Evolutionary conservation across 2,888 invertebrate species (phyloP).

Genomic region (Silvanus unidentatus): DNA sequence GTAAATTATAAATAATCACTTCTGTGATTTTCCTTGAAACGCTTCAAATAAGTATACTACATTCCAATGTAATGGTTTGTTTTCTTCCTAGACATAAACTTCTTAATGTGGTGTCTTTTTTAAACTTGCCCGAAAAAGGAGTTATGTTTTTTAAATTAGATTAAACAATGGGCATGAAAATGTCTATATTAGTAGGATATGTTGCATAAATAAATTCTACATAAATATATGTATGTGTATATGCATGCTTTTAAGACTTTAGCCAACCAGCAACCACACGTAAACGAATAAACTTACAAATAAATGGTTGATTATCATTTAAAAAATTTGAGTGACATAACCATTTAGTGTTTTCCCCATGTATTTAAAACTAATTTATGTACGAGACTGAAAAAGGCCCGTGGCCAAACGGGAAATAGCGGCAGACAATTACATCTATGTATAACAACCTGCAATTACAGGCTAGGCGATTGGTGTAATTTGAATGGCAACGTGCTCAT

Average conservation of each 20-base stretch:
- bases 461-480: slow-evolving; percentile 29
- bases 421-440: slow-evolving; percentile 30
- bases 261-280: too few relatives aligned
- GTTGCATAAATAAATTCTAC: too few relatives aligned
- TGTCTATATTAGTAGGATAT: too few relatives aligned
- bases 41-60: slow-evolving; percentile 2
- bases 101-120: not conserved
- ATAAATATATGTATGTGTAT: too few relatives aligned
- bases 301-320: too few relatives aligned
- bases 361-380: too few relatives aligned
- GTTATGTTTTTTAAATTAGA: not conserved
- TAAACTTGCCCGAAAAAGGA: not conserved
- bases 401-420: too few relatives aligned
- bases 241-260: too few relatives aligned
- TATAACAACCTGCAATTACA: slow-evolving; percentile 33
- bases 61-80: not conserved
- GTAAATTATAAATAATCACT: slow-evolving; percentile 38
- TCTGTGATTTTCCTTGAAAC: slow-evolving; percentile 24
- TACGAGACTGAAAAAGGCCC: too few relatives aligned
- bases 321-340: too few relatives aligned
- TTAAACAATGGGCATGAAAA: not conserved
- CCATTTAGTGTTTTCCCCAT: too few relatives aligned
- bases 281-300: too few relatives aligned
- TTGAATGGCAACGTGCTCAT: slow-evolving; percentile 31
- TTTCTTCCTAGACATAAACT: not conserved